Conservation (phyloP, 2,113 vertebrate genomes). For the Psephotus haematonotus region DNA sequence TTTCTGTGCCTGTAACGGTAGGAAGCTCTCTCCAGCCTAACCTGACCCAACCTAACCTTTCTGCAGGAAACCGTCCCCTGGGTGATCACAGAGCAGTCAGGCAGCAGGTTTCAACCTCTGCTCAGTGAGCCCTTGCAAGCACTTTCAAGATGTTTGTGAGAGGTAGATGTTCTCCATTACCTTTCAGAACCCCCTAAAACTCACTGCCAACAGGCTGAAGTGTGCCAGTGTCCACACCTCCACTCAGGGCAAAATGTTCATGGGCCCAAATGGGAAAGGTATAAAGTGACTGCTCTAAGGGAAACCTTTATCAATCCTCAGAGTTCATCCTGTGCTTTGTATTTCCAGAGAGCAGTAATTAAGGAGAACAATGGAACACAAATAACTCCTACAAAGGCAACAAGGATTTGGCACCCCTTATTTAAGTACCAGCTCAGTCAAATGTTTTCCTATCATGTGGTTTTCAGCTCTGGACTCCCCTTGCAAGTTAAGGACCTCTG, state of each 20-base stretch:
- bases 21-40: background rate
- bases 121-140: background rate
- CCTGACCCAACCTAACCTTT: background rate
- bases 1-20: background rate
- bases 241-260: background rate
- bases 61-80: background rate
- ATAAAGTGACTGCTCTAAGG: background rate
- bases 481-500: background rate
- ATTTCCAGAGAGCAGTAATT: constrained; percentile 15
- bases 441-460: background rate
- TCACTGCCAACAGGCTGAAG: background rate
- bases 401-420: background rate
- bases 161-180: background rate
- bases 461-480: constrained; percentile 11
- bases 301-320: background rate
- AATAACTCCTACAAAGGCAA: background rate
- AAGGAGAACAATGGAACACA: constrained; percentile 30
- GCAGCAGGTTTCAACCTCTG: background rate
- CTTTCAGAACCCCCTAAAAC: background rate
- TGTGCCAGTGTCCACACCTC: background rate
- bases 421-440: constrained; percentile 3
- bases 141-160: background rate
- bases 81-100: background rate
- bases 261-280: background rate
- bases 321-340: background rate